Percentiles rank a stretch among this genome's conserved stretches.
Conservation (phyloP, 1,140 invertebrate species). For the Drosophila mauritiana region DNA sequence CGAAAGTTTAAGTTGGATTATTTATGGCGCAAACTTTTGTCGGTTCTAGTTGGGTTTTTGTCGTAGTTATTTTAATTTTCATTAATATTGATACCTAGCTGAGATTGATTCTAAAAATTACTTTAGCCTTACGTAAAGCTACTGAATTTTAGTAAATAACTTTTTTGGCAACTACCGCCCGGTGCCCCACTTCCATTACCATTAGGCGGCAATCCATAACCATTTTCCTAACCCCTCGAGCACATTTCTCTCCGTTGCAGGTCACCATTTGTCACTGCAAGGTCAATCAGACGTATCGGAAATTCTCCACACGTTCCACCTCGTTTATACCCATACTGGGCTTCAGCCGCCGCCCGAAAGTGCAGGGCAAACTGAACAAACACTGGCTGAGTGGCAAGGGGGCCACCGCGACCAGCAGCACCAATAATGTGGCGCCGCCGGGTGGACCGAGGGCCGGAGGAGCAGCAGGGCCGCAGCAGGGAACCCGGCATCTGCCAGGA, state of each 20-base stretch:
- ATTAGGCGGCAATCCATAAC: conserved; percentile 27
- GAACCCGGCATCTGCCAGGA: conserved; percentile 43
- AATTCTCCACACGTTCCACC: conserved; percentile 85
- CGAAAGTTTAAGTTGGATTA: conserved; percentile 15
- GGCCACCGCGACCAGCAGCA: conserved; percentile 12
- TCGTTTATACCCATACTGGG: conserved; percentile 84
- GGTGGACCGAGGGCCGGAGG: conserved; percentile 5
- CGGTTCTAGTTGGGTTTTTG: too few species aligned
- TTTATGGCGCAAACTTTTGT: neutral
- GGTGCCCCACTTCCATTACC: neutral
- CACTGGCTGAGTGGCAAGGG: conserved; percentile 84
- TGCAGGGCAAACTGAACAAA: conserved; percentile 76
- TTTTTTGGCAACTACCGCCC: conserved; percentile 1
- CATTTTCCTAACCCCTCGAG: conserved; percentile 21
- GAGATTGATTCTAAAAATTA: too few species aligned
- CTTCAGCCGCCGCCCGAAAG: conserved; percentile 77
- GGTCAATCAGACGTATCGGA: conserved; percentile 89
- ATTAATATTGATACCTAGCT: too few species aligned
- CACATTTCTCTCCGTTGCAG: conserved; percentile 37
- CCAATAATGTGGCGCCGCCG: conserved; percentile 15
- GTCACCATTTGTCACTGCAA: conserved; percentile 88
- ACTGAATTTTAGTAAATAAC: neutral
- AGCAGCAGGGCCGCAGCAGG: conserved; percentile 9
- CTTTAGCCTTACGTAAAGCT: too few species aligned
- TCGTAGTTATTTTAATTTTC: too few species aligned